Evolutionary conservation across 53 echinoderm and acorn worm genomes (phyloP).

Genomic region (Luidia sarsii): DNA sequence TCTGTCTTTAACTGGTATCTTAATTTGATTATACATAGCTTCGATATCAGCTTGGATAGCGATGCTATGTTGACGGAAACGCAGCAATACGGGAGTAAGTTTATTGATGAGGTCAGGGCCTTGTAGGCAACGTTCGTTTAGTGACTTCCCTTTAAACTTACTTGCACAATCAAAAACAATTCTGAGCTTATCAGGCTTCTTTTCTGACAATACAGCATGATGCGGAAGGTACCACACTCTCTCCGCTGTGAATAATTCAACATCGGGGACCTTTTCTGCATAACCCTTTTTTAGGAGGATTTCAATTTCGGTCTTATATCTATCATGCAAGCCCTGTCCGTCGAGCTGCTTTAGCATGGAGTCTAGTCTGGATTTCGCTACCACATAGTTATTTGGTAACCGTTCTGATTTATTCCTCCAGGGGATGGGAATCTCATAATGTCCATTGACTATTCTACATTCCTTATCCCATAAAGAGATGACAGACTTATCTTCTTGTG

Average conservation of each 20-base stretch:
- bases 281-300: conserved; percentile 25
- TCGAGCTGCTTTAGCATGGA: conserved; percentile 2
- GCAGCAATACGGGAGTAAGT: conserved; percentile 1
- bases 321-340: not conserved
- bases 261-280: conserved; percentile 41
- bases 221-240: conserved; percentile 60
- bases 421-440: conserved; percentile 56
- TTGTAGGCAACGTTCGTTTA: conserved; percentile 49
- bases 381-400: conserved; percentile 33
- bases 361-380: conserved; percentile 50
- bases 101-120: conserved; percentile 41
- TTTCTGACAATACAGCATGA: conserved; percentile 37
- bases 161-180: conserved; percentile 58
- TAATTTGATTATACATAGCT: not conserved
- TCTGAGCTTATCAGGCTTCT: conserved; percentile 47
- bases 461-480: conserved; percentile 37
- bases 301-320: conserved; percentile 25
- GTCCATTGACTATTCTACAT: conserved; percentile 36
- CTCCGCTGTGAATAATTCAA: conserved; percentile 30
- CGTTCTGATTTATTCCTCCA: conserved; percentile 39
- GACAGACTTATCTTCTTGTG: conserved; percentile 41
- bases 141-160: conserved; percentile 1
- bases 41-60: conserved; percentile 27
- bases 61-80: conserved; percentile 13
- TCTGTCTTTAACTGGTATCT: conserved; percentile 6